Conservation (phyloP, 2,888 invertebrate species). For the Drosophila mulleri region DNA sequence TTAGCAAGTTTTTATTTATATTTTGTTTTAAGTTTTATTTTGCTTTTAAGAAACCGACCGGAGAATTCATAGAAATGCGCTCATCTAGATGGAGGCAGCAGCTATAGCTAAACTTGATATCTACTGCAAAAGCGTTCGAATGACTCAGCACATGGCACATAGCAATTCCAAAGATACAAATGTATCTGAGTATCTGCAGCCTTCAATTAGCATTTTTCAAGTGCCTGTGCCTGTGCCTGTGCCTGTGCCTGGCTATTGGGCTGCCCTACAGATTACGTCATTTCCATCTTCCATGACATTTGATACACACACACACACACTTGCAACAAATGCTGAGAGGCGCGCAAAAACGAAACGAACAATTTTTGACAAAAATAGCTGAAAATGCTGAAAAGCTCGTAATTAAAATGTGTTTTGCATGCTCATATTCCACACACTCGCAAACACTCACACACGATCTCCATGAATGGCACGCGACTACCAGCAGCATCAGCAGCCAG, state of each 20-base stretch:
- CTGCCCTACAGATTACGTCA: constrained; percentile 54
- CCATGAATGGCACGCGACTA: constrained; percentile 65
- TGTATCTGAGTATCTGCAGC: constrained; percentile 42
- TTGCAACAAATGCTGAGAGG: constrained; percentile 50
- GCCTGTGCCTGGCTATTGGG: too few species aligned
- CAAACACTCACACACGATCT: background rate
- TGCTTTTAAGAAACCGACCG: constrained; percentile 28
- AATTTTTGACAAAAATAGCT: constrained; percentile 69
- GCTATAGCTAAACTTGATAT: constrained; percentile 37
- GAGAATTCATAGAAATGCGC: constrained; percentile 31
- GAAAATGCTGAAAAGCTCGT: constrained; percentile 59
- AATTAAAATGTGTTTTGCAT: constrained; percentile 72
- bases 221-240: constrained; percentile 27
- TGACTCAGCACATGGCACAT: constrained; percentile 51
- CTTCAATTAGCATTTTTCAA: constrained; percentile 74
- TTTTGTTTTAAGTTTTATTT: constrained; percentile 9
- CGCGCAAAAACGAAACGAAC: constrained; percentile 5
- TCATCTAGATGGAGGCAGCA: constrained; percentile 18
- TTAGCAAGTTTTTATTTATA: constrained; percentile 39
- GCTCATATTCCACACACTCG: constrained; percentile 55
- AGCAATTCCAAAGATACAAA: constrained; percentile 45
- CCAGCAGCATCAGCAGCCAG: constrained; percentile 53
- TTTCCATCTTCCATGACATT: constrained; percentile 52
- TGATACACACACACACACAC: constrained; percentile 39
- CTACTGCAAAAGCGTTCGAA: constrained; percentile 13